Conservation (phyloP, 2,888 invertebrate species). For the Troides aeacus region DNA sequence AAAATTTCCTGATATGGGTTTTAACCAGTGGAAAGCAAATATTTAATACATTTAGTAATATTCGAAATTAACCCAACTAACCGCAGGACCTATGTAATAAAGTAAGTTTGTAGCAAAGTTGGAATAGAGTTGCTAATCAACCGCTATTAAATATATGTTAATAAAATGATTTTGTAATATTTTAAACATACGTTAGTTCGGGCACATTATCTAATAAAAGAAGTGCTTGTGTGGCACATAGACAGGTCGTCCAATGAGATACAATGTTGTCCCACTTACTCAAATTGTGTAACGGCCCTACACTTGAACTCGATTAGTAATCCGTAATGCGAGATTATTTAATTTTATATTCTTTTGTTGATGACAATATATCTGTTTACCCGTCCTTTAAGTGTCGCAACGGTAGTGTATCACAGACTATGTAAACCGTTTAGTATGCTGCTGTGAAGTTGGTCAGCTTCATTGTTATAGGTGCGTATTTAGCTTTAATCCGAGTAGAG, state of each 20-base stretch:
- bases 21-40: too few species aligned
- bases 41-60: too few species aligned
- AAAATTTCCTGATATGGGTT: too few species aligned
- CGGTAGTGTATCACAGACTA: conserved; percentile 1
- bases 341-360: conserved; percentile 18
- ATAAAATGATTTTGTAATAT: too few species aligned
- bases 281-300: conserved; percentile 72
- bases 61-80: too few species aligned
- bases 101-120: too few species aligned
- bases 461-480: conserved; percentile 37
- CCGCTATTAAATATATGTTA: too few species aligned
- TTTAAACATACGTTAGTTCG: too few species aligned
- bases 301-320: conserved; percentile 70
- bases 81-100: too few species aligned
- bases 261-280: conserved; percentile 68
- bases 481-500: conserved; percentile 42
- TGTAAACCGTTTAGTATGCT: conserved; percentile 10
- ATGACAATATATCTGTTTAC: conserved; percentile 1
- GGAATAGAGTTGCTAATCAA: too few species aligned
- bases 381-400: conserved; percentile 4
- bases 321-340: conserved; percentile 40
- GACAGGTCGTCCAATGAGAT: conserved; percentile 35
- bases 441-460: conserved; percentile 24
- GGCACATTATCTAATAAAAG: conserved; percentile 8
- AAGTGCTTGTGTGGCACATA: conserved; percentile 11